Base-by-base conservation (phyloP, 2,888 invertebrate species). In the Capitulum mitella region DNA sequence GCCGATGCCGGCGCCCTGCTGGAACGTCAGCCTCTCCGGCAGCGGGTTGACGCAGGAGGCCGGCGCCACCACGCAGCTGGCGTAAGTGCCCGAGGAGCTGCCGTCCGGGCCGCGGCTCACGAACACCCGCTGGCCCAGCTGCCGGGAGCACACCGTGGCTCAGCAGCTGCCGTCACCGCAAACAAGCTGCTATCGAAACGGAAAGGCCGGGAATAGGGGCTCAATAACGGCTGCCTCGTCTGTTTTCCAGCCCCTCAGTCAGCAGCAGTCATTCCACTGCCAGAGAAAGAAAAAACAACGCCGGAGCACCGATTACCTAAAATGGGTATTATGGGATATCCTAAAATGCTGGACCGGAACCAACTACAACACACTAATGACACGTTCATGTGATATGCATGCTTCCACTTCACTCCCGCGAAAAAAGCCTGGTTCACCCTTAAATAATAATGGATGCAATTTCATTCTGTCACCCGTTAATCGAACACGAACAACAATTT, bases 1-100 rank as follows among this genome's bases (percentile, higher is more conserved):
- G 37, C 88, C 89, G 22, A 90, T 80, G 26, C 85, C 86, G n/a
- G 89, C 89, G 48, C 89, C 89, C 83, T 89, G 86, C 34, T 84
- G 83, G 82, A 87, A 89, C 8, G 85, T 84, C 34, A 89, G 70
- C 70, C 70, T 22, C 22, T 70, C 70, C 22, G 70, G 83, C 78
- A 89, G 83, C 79, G 84, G 84, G 80, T 85, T 86, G 0, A 86
- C 84, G 80, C 83, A 81, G 3, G 83, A 82, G 37, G 84, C 84
- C 6, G 83, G 84, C 81, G 85, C 85, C 1, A 85, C 83, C 3
- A 85, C 83, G 82, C 86, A 88, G 82, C 89, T 87, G 70, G 70
- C 70, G 70, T 70, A 70, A 26, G 70, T 40, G 70, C 70, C 70
- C 2, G 88, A 87, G 82, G 87, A 87, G 0, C 86, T n/a, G 26